Base-by-base conservation (phyloP, 2,888 invertebrate genomes). In the Eupithecia vulgata region DNA sequence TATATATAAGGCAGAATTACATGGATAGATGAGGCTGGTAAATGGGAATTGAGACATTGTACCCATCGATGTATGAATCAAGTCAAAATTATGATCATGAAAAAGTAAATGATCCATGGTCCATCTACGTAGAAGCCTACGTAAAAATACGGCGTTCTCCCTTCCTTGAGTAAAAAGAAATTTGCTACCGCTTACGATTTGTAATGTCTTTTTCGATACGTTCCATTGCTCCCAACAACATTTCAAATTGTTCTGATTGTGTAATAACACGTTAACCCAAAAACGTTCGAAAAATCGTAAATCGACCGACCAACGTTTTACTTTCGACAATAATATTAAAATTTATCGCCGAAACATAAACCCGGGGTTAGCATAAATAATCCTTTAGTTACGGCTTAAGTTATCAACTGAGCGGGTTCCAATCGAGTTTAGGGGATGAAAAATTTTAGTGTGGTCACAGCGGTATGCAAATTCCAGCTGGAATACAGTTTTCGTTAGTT, bases 311-410 rank as follows among this genome's bases (percentile, higher is more conserved):
- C 69, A 76, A 57, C 74, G 68, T 74, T 77, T 76, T 78, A 78
- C 77, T 73, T 77, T 71, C 73, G 72, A 71, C 76, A 74, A 78
- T 79, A 78, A 77, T 79, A 79, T 80, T 76, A 74, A 76, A 80
- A 79, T 80, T 78, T 79, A 79, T 78, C 70, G 70, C 64, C 67
- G 69, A 59, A 67, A 76, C 71, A 74, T 77, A 79, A 79, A 73
- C 75, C 74, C 52, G 67, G 77, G 76, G 70, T 75, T 76, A 74
- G 67, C 73, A 75, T 75, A 73, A 78, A 77, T 75, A 78, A 79
- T 75, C 70, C 71, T 68, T 66, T 71, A 74, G 75, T 76, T 69
- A 37, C 68, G 70, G 74, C 62, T 70, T 72, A 72, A 70, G 76
- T 65, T 72, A 74, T 74, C 65, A 67, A 30, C 68, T 45, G 70